A percentile compares a stretch with the other conserved stretches of the same genome.
Conservation (phyloP, 2,888 invertebrate genomes). For the Galerucella nymphaeae region DNA sequence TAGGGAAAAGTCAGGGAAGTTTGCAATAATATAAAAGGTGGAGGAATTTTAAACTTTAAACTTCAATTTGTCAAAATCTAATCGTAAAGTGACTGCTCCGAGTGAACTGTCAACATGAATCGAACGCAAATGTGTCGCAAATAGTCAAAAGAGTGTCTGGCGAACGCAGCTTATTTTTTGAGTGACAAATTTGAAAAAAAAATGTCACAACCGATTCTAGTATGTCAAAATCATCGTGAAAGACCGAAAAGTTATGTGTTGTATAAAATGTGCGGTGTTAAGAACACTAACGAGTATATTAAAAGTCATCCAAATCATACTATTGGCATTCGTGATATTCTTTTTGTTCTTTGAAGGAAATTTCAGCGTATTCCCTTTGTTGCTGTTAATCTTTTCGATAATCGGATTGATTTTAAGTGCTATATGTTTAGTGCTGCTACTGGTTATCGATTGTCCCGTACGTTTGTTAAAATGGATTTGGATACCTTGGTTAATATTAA, state of each 20-base stretch:
- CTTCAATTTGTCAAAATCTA: too few relatives aligned
- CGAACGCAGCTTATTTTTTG: not conserved
- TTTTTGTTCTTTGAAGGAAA: not conserved
- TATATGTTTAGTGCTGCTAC: not conserved
- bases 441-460: not conserved
- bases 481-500: constrained; percentile 8
- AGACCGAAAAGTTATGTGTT: not conserved
- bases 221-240: constrained; percentile 10
- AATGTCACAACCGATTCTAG: not conserved
- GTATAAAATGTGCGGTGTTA: not conserved
- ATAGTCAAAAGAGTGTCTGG: not conserved
- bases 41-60: too few relatives aligned
- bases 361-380: not conserved
- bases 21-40: too few relatives aligned
- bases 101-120: too few relatives aligned
- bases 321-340: not conserved
- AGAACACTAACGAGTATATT: not conserved
- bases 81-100: too few relatives aligned
- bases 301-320: not conserved
- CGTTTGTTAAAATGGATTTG: constrained; percentile 10
- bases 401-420: not conserved
- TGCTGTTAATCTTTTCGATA: not conserved
- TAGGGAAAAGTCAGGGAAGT: too few relatives aligned
- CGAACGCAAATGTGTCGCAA: too few relatives aligned
- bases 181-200: not conserved